Evolutionary conservation across 92 coral and sea anemone species (phyloP), one percentile per base, ranked within the genome.

Genomic region (Phenganax subtilis): DNA sequence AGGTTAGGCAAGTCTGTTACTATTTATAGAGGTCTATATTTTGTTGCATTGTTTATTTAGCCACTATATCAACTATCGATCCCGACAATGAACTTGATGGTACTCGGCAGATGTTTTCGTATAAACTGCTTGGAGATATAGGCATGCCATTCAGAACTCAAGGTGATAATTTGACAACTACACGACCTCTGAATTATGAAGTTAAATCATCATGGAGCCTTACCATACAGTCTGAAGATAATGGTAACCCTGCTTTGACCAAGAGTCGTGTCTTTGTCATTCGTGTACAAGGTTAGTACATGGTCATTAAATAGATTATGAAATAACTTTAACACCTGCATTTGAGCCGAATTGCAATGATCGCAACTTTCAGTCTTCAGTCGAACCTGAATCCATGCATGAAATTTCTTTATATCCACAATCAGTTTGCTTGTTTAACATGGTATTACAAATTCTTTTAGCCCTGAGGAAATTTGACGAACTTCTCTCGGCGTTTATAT

Each of bases 21-120:
- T 3, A 54, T 83, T 57, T 30, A 27, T 27, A 27, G n/a, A 20
- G 12, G 27, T 57, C 25, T 31, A 44, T 15, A 6, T 75, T 47
- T 65, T 12, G 54, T 82, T 59, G 1, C 44, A 20, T 20, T 82
- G 60, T 51, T 11, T 20, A 10, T 57, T 54, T 75, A 93, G 97
- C 93, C 10, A 86, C 94, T 0, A 81, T 93, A 30, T 84, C 88
- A 12, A 93, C 97, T 64, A 72, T 84, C 67, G 97, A 93, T 64
- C 96, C 97, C 7, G 97, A 93, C 83, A 93, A 93, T 80, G 84
- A 84, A 29, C 65, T 85, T 71, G 85, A 88, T 57, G 84, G 59
- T 53, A 60, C 78, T 77, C 81, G 92, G 47, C 97, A 93, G 81
- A 78, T 57, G 8, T 93, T 93, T 71, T 76, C 81, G 11, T 93